Conservation (phyloP, 2,888 invertebrate species). For the Pandemis corylana region DNA sequence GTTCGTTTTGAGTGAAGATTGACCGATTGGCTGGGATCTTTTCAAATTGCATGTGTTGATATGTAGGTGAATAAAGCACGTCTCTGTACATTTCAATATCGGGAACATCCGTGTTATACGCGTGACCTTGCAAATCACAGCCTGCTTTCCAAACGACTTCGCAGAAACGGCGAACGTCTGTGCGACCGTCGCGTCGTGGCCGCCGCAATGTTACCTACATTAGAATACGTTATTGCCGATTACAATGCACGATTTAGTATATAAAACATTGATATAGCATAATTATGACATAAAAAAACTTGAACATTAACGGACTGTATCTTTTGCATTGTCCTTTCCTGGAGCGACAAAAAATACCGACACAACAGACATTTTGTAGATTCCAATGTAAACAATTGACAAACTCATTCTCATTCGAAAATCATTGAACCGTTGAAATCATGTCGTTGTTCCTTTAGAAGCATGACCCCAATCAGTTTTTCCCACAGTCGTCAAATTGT, state of each 20-base stretch:
- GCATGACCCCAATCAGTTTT: conserved; percentile 57
- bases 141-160: conserved; percentile 85
- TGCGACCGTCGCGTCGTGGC: conserved; percentile 68
- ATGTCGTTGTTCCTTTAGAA: conserved; percentile 51
- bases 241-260: conserved; percentile 28
- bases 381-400: conserved; percentile 11
- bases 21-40: conserved; percentile 70
- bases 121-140: conserved; percentile 85
- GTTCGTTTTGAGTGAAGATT: conserved; percentile 60
- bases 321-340: neutral
- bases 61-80: conserved; percentile 85
- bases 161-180: conserved; percentile 79
- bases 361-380: neutral
- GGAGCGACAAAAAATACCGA: neutral
- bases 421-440: conserved; percentile 56
- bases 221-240: conserved; percentile 44
- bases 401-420: conserved; percentile 60
- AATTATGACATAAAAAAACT: conserved; percentile 5
- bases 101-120: conserved; percentile 85
- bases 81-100: conserved; percentile 83
- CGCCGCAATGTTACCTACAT: conserved; percentile 31
- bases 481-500: conserved; percentile 67
- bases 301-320: neutral
- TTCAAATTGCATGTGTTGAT: conserved; percentile 80
- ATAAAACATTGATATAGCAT: neutral